phyloP scores from a whole-genome alignment of 64 coral and sea anemone genomes.

The Stichodactyla mertensii region DNA sequence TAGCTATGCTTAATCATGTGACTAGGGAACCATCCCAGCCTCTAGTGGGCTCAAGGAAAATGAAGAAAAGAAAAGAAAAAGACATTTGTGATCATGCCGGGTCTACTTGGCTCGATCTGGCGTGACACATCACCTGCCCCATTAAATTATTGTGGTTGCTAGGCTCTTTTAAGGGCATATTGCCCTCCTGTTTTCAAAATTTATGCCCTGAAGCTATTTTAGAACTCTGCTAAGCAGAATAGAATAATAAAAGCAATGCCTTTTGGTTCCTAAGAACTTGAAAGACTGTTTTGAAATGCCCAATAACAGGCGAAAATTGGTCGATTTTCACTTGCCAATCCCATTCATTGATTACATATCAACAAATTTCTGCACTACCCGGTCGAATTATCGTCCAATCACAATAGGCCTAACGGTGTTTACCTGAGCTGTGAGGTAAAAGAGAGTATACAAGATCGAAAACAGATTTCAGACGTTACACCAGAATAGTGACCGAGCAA shows the following conservation, averaged over 20 bases:
- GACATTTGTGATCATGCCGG: background rate
- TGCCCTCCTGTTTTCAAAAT: slow-evolving; percentile 3
- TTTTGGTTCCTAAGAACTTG: background rate
- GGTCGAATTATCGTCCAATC: background rate
- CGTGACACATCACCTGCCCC: slow-evolving; percentile 15
- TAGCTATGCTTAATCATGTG: background rate
- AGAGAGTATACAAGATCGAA: background rate
- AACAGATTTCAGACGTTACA: background rate
- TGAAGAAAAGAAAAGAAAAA: background rate
- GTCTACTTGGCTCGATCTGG: background rate
- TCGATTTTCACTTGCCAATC: background rate
- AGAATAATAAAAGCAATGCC: background rate
- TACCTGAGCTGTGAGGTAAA: background rate
- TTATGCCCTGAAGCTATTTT: slow-evolving; percentile 17
- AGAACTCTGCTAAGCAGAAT: background rate
- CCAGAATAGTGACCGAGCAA: background rate
- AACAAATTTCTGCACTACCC: background rate
- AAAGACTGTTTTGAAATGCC: slow-evolving; percentile 8
- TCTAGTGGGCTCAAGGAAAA: background rate
- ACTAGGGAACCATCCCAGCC: background rate
- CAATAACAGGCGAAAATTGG: background rate
- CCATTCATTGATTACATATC: background rate
- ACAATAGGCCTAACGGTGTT: slow-evolving; percentile 18
- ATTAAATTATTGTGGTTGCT: slow-evolving; percentile 11
- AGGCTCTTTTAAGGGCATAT: slow-evolving; percentile 17